Conservation (phyloP, 2,113 vertebrate species). For the Laterallus jamaicensis region DNA sequence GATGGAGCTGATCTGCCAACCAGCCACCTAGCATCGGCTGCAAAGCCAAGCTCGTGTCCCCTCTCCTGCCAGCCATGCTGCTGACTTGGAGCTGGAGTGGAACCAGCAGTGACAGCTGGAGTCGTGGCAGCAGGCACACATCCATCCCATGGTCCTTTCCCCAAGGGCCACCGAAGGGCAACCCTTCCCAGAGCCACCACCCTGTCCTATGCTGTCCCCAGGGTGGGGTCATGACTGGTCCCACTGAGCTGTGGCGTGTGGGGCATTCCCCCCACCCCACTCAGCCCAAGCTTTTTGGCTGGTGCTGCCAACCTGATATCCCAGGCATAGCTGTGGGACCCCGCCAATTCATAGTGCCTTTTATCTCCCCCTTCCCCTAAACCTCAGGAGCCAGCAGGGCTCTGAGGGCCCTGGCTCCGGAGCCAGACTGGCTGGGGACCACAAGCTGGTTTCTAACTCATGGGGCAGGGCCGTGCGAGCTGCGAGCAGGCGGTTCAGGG, state of each 20-base stretch:
- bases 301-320: neutral
- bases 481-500: neutral
- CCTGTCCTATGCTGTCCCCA: neutral
- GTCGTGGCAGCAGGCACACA: neutral
- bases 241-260: rapidly evolving
- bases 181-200: neutral
- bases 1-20: neutral
- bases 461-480: rapidly evolving
- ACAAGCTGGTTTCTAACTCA: neutral
- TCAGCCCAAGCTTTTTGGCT: neutral
- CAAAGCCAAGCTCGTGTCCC: neutral
- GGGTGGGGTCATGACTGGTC: neutral
- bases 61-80: neutral
- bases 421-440: rapidly evolving
- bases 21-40: neutral
- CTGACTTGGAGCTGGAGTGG: neutral
- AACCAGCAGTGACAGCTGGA: neutral
- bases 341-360: neutral
- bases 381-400: rapidly evolving
- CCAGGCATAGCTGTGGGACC: neutral
- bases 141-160: neutral
- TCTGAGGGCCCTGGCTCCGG: neutral
- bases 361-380: neutral
- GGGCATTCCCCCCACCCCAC: neutral
- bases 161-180: neutral